Evolutionary conservation across 2,888 invertebrate species (phyloP), one percentile per base, ranked within the genome.

Genomic region (Shargacucullia verbasci): DNA sequence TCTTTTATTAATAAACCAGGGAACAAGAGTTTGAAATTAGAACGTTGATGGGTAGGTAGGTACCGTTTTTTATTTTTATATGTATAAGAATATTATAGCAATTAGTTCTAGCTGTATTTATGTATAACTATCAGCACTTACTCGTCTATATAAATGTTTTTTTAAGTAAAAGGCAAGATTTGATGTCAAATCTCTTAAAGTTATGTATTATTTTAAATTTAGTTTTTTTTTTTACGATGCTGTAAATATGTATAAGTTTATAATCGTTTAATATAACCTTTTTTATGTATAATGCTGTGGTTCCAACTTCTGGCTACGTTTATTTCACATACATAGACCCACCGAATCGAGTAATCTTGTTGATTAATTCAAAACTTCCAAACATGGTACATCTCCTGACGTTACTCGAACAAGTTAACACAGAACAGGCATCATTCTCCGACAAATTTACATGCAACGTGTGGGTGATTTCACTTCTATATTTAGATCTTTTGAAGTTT

Each of bases 301-400:
- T 67, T 34, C 29, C 37, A 50, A 52, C 2, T 41, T 68, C 27
- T 33, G 1, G 7, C 25, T 52, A 57, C 39, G 12, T 49, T 40
- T 47, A 41, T 35, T 38, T 11, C 7, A 29, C 9, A 14, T 47
- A 58, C 53, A 38, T 29, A 13, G 54, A 39, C 45, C 15, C 60
- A 59, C 57, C 63, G 56, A 72, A 61, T 63, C 41, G 54, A 61
- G 37, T 60, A 58, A 75, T 62, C 27, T 48, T 40, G 33, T 43
- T 68, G 61, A 72, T 76, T 72, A 76, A 68, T 76, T 63, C 46
- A 43, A 55, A 68, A 76, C 54, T 50, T 50, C 12, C 25, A 39
- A 68, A 72, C 56, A 47, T 39, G 48, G 27, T 40, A 56, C 45
- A 57, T 44, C 40, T 53, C 29, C 54, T 40, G 47, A 56, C 37